Conservation (phyloP, 2,888 invertebrate genomes). For the Pterostichus madidus region DNA sequence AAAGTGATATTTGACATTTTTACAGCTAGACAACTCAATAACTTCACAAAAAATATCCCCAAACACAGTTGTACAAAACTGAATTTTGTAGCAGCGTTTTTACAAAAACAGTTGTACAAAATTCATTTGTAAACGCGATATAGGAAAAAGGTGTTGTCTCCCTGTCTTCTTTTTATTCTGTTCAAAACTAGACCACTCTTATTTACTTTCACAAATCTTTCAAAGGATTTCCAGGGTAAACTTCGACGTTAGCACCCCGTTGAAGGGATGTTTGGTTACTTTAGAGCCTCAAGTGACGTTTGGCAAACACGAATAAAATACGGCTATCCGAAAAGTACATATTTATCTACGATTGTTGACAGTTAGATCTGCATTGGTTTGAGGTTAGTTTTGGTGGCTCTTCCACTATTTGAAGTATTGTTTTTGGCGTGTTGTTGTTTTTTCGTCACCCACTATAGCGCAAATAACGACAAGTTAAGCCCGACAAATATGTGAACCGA, state of each 20-base stretch:
- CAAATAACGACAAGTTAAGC: too few relatives aligned
- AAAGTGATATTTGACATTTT: too few relatives aligned
- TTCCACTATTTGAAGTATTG: background rate
- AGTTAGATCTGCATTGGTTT: slow-evolving; percentile 61
- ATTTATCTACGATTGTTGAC: slow-evolving; percentile 75
- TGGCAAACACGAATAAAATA: slow-evolving; percentile 76
- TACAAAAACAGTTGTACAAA: too few relatives aligned
- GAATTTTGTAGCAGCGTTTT: too few relatives aligned
- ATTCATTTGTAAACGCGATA: too few relatives aligned
- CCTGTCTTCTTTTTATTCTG: background rate
- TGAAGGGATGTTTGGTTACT: slow-evolving; percentile 72
- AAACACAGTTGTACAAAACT: too few relatives aligned
- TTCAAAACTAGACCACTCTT: slow-evolving; percentile 33
- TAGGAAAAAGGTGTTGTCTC: too few relatives aligned
- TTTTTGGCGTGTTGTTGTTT: background rate
- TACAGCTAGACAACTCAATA: too few relatives aligned
- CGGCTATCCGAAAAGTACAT: slow-evolving; percentile 76
- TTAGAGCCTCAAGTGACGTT: slow-evolving; percentile 76
- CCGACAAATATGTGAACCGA: too few relatives aligned
- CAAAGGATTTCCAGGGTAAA: slow-evolving; percentile 22
- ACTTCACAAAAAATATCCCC: too few relatives aligned
- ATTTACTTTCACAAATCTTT: slow-evolving; percentile 23
- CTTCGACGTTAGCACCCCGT: slow-evolving; percentile 17
- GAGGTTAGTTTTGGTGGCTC: slow-evolving; percentile 9
- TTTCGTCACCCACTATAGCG: too few relatives aligned